phyloP scores from a whole-genome alignment of 1,140 invertebrate species.

The Papilio polyxenes region DNA sequence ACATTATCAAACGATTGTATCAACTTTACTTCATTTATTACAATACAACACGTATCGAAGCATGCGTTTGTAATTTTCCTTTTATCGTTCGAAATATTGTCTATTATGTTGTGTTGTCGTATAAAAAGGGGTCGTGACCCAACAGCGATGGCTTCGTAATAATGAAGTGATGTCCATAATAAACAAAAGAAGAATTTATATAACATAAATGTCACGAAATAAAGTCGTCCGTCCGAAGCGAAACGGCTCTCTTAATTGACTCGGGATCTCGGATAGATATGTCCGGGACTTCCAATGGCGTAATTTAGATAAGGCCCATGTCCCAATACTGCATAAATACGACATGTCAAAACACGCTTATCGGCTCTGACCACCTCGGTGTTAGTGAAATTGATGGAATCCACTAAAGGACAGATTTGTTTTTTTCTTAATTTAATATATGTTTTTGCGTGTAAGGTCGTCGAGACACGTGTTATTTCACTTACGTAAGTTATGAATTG shows the following conservation, averaged over 20 bases:
- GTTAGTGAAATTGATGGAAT: slow-evolving; percentile 70
- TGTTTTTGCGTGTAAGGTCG: slow-evolving; percentile 50
- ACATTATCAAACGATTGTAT: slow-evolving; percentile 29
- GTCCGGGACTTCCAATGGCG: slow-evolving; percentile 73
- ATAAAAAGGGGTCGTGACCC: slow-evolving; percentile 38
- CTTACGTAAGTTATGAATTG: slow-evolving; percentile 40
- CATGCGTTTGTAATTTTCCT: slow-evolving; percentile 35
- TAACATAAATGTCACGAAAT: slow-evolving; percentile 40
- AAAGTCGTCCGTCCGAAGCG: slow-evolving; percentile 44
- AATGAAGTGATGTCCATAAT: slow-evolving; percentile 39
- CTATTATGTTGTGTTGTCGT: slow-evolving; percentile 29
- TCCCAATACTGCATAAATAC: slow-evolving; percentile 75
- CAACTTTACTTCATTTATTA: slow-evolving; percentile 31
- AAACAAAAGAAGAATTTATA: slow-evolving; percentile 37
- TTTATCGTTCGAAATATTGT: slow-evolving; percentile 38
- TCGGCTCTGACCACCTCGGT: slow-evolving; percentile 70
- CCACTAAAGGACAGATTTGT: slow-evolving; percentile 49
- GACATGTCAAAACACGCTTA: slow-evolving; percentile 71
- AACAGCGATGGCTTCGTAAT: slow-evolving; percentile 20
- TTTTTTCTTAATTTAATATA: slow-evolving; percentile 48
- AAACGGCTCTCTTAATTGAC: slow-evolving; percentile 63
- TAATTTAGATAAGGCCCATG: slow-evolving; percentile 76
- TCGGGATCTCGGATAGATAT: slow-evolving; percentile 67
- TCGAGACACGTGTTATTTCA: slow-evolving; percentile 34
- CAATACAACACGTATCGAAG: not conserved